Conservation (phyloP, 2,113 vertebrate genomes). For the Indicator indicator region DNA sequence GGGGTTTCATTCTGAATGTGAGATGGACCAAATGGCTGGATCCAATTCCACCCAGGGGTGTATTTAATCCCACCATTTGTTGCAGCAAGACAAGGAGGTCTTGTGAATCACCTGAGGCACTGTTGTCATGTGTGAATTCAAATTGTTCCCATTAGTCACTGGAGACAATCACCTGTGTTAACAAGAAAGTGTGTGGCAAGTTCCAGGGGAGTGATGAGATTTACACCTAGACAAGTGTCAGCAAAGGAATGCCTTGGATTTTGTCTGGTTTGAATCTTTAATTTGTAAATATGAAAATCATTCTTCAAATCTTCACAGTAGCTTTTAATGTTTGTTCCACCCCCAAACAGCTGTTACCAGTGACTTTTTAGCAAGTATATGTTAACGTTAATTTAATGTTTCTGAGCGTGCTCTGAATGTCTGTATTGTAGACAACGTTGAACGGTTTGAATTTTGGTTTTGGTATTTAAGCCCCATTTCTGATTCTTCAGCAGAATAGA, state of each 20-base stretch:
- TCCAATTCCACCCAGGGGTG: neutral
- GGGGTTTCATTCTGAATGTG: neutral
- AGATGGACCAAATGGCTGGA: neutral
- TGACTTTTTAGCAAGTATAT: neutral
- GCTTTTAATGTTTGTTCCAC: neutral
- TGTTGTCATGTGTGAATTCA: neutral
- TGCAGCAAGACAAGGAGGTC: neutral
- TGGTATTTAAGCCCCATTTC: neutral
- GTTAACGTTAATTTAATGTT: neutral
- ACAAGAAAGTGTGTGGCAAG: fast-evolving
- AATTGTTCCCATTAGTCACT: neutral
- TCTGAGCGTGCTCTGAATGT: neutral
- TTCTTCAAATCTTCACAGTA: neutral
- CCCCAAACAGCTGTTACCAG: neutral
- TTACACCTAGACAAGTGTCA: neutral
- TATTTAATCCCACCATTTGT: neutral
- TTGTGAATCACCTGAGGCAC: neutral
- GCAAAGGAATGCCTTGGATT: neutral
- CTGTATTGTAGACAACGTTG: neutral
- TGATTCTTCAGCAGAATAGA: neutral
- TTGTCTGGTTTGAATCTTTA: neutral
- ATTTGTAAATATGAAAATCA: neutral
- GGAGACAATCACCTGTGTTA: neutral
- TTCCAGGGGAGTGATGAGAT: neutral
- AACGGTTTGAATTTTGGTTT: neutral